phyloP scores from a whole-genome alignment of 2,888 invertebrate genomes.

The Campoplex capitator region DNA sequence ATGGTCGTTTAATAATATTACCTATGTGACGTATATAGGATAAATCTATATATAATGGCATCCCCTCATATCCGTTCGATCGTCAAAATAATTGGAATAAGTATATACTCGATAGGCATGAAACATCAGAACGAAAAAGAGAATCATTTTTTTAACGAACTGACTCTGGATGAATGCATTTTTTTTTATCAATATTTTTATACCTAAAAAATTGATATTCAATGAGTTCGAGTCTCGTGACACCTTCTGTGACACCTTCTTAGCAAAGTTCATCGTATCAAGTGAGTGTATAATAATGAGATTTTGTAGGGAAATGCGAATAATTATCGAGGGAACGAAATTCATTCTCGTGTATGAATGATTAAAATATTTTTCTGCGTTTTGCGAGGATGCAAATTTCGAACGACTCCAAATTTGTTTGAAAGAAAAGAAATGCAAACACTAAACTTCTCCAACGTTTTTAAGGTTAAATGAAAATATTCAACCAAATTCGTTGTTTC shows the following conservation, averaged over 20 bases:
- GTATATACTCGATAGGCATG: neutral
- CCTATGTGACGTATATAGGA: constrained; percentile 24
- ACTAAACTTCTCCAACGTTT: neutral
- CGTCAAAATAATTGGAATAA: constrained; percentile 32
- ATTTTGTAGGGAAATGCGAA: neutral
- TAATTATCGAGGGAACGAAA: neutral
- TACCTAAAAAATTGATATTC: no score
- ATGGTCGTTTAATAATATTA: constrained; percentile 69
- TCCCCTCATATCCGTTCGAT: constrained; percentile 31
- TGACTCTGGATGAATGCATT: no score
- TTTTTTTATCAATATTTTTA: no score
- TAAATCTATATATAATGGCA: constrained; percentile 31
- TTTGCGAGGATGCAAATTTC: neutral
- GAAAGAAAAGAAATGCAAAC: neutral
- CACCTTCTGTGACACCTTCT: no score
- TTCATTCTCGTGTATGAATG: neutral
- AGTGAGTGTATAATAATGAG: neutral
- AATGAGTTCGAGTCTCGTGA: no score
- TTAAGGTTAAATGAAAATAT: constrained; percentile 3
- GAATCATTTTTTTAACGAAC: neutral
- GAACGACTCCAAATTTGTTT: neutral
- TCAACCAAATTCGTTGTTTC: constrained; percentile 42
- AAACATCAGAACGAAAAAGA: neutral
- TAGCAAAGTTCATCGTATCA: no score
- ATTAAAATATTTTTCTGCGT: neutral